Percentiles rank a stretch among this genome's conserved stretches.
Conservation (phyloP, 2,797 vertebrate species). For the Gambelia wislizenii region DNA sequence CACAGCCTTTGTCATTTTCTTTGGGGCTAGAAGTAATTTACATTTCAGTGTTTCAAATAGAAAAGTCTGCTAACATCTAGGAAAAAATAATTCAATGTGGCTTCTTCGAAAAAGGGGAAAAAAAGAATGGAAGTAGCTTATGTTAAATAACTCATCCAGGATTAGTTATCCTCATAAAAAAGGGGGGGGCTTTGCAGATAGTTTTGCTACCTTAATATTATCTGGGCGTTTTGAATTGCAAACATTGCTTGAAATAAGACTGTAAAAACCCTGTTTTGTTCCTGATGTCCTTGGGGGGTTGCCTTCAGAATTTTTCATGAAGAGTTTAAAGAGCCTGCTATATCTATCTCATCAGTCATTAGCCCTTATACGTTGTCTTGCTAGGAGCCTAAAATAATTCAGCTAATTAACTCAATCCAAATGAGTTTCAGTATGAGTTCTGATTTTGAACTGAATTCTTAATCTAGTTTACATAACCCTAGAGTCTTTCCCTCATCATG, state of each 20-base stretch:
- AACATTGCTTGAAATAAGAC: not conserved
- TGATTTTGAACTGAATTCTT: not conserved
- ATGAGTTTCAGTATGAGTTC: not conserved
- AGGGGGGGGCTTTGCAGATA: conserved; percentile 9
- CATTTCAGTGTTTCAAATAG: conserved; percentile 26
- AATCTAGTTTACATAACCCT: not conserved
- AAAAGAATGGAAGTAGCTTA: not conserved
- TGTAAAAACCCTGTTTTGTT: not conserved
- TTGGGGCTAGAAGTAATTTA: conserved; percentile 44
- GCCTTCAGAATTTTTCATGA: not conserved
- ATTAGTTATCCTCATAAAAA: conserved; percentile 29
- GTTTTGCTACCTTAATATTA: not conserved
- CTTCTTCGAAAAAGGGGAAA: not conserved
- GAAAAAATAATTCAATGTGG: not conserved
- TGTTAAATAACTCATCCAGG: conserved; percentile 26
- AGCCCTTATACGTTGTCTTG: not conserved
- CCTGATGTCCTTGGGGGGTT: not conserved
- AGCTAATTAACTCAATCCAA: not conserved
- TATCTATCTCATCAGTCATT: not conserved
- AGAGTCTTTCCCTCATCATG: not conserved
- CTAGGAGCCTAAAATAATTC: not conserved
- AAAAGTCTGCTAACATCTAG: conserved; percentile 36
- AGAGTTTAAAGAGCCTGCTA: too few species aligned
- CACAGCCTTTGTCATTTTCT: conserved; percentile 7
- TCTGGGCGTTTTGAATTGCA: conserved; percentile 36